Evolutionary conservation across 2,113 vertebrate genomes (phyloP), one percentile per base, ranked within the genome.

Genomic region (Recurvirostra avosetta): DNA sequence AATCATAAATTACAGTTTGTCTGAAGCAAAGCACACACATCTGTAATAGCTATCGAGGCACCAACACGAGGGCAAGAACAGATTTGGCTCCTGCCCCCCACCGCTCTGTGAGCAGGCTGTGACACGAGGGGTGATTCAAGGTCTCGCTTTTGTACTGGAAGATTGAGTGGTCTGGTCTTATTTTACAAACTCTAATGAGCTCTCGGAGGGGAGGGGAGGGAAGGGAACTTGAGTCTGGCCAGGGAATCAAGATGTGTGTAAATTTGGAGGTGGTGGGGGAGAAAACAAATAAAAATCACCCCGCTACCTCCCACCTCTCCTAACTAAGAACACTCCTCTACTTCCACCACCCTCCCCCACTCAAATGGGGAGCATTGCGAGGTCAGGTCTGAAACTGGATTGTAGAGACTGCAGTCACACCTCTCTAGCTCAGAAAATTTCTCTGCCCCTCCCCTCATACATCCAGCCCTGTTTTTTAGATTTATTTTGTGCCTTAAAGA

Each of bases 401-500:
- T 96, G 56, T 80, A 66, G 81, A 93, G 85, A 74, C 45, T 88
- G 75, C 80, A 71, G 75, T 95, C 77, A 67, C 63, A 67, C 43
- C 71, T 74, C 68, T 66, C 52, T 73, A 79, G 50, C 88, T 80
- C 70, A 53, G 43, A 72, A 77, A 41, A 8, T 70, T 88, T 88
- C 88, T 90, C 82, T 90, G 80, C 49, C 68, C 63, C 34, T 92
- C 56, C 36, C 55, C 81, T 93, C 86, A 89, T 49, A 61, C 63
- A 72, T 96, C 30, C 67, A 94, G 50, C 75, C 95, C 94, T 97
- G 80, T 74, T 97, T 94, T 98, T 97, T 95, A 93, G 86, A 84
- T 98, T 98, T 98, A 96, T 98, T 98, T 98, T 98, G 98, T 98
- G 98, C 98, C 98, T 98, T 98, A 98, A 97, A 92, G 52, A 97